Conservation (phyloP, 2,113 vertebrate genomes). For the Hydropotes inermis region DNA sequence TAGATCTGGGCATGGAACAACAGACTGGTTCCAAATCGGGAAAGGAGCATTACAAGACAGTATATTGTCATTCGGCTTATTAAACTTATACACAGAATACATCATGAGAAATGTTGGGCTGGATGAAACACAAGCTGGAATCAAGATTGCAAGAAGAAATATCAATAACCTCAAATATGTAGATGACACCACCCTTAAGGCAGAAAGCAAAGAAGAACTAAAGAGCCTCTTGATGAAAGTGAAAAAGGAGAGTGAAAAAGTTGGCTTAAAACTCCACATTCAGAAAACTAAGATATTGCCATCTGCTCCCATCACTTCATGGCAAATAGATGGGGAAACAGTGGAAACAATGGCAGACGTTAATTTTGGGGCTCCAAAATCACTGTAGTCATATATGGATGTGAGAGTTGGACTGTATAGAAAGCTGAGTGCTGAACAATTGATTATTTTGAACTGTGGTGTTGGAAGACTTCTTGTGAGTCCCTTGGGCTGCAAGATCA, state of each 20-base stretch:
- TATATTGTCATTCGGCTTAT: too few species aligned
- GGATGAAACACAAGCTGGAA: neutral
- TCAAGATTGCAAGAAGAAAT: neutral
- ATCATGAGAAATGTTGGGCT: neutral
- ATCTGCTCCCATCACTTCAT: neutral
- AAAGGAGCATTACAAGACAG: too few species aligned
- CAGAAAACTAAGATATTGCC: neutral
- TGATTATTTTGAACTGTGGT: neutral
- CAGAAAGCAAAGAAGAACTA: neutral
- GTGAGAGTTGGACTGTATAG: neutral
- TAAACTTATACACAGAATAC: too few species aligned
- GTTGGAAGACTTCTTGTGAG: neutral
- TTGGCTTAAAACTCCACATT: neutral
- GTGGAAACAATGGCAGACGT: rapidly evolving
- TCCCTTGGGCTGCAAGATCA: neutral
- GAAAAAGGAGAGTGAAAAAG: neutral
- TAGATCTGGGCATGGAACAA: too few species aligned
- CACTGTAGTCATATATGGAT: neutral
- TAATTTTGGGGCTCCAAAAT: neutral
- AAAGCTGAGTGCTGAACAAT: neutral
- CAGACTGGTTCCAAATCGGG: too few species aligned
- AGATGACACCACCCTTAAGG: neutral
- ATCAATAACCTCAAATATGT: neutral
- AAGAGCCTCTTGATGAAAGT: neutral
- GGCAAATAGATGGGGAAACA: neutral